phyloP scores from a whole-genome alignment of 2,113 vertebrate species.

The Porphyrio hochstetteri region DNA sequence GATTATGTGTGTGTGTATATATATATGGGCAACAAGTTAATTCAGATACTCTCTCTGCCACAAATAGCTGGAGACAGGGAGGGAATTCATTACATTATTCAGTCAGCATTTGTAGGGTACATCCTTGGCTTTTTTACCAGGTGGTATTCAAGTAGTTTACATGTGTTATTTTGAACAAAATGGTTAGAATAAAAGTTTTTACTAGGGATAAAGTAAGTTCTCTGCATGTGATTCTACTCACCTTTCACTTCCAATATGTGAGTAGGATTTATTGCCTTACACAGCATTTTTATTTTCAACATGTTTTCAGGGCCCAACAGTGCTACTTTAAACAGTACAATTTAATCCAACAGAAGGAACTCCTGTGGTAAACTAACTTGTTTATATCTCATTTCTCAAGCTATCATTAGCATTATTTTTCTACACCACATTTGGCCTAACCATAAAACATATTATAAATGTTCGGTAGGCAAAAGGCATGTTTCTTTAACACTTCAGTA shows the following conservation, averaged over 20 bases:
- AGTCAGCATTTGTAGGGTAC: background rate
- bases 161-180: background rate
- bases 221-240: background rate
- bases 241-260: background rate
- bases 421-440: background rate
- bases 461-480: background rate
- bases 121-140: slow-evolving; percentile 60
- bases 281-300: background rate
- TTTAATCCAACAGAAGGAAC: background rate
- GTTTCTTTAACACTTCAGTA: background rate
- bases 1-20: no score
- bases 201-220: background rate
- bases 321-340: background rate
- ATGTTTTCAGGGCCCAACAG: background rate
- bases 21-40: background rate
- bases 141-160: background rate
- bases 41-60: background rate
- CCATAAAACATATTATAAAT: background rate
- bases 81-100: background rate
- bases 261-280: background rate
- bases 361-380: background rate
- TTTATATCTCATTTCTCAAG: slow-evolving; percentile 5
- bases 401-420: background rate
- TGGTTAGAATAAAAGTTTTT: background rate
- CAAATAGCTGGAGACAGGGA: background rate